These are phyloP conservation scores for Amniataba percoides DNA, from an alignment of 2,797 vertebrate species.

Conservation along the genomic window DNA sequence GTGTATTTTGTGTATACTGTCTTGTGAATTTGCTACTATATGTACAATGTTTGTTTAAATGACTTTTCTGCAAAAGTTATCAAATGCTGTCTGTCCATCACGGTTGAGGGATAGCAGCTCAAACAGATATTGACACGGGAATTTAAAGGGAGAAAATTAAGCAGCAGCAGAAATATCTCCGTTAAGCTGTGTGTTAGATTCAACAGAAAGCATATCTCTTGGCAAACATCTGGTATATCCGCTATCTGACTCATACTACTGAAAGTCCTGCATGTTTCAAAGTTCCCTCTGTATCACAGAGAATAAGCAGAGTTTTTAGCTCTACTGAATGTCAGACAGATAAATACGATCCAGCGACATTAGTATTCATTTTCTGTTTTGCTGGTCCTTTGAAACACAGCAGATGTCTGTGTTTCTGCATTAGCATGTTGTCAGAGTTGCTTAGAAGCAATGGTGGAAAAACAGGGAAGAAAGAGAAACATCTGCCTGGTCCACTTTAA, in stretches of 20 bases:
- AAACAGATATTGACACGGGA: slow-evolving; percentile 22
- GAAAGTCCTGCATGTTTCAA: slow-evolving; percentile 54
- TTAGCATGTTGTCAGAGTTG: slow-evolving; percentile 72
- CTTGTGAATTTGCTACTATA: not conserved
- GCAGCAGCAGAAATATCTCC: slow-evolving; percentile 39
- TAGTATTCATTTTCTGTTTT: slow-evolving; percentile 68
- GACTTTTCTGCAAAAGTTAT: slow-evolving; percentile 4
- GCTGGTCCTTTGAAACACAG: slow-evolving; percentile 66
- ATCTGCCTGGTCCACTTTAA: slow-evolving; percentile 63
- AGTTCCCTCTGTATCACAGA: slow-evolving; percentile 61
- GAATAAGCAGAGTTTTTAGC: slow-evolving; percentile 65
- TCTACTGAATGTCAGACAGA: slow-evolving; percentile 67
- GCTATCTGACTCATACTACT: slow-evolving; percentile 50
- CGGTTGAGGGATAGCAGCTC: not conserved
- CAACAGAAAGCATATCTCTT: slow-evolving; percentile 65
- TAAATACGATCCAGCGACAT: slow-evolving; percentile 59
- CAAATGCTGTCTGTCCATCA: not conserved
- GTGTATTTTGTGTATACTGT: not conserved
- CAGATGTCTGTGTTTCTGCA: slow-evolving; percentile 76
- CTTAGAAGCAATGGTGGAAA: slow-evolving; percentile 54
- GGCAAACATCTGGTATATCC: slow-evolving; percentile 71
- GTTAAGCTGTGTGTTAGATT: slow-evolving; percentile 41
- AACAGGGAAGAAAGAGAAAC: slow-evolving; percentile 48
- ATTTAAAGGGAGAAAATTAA: slow-evolving; percentile 37
- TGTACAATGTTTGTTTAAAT: slow-evolving; percentile 5